phyloP scores from a whole-genome alignment of 2,113 vertebrate genomes.

The Pangasianodon hypophthalmus region DNA sequence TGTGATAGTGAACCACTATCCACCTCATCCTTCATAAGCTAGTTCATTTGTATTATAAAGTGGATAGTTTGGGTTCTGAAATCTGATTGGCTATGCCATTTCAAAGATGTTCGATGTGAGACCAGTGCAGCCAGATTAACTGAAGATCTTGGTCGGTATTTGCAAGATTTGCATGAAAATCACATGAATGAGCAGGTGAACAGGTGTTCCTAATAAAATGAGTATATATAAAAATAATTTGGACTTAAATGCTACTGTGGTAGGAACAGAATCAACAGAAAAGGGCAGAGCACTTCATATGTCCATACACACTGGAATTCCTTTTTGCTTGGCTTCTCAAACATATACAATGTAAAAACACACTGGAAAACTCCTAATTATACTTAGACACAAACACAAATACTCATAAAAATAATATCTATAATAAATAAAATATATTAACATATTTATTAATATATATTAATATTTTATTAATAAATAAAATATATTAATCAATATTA shows the following conservation, averaged over 20 bases:
- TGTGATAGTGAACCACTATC: background rate
- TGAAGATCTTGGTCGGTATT: background rate
- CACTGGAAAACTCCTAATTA: background rate
- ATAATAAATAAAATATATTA: background rate
- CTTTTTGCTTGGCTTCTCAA: background rate
- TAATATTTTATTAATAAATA: too few relatives aligned
- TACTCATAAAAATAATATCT: rapidly evolving
- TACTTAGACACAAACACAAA: background rate
- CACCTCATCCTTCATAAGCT: background rate
- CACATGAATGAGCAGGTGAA: background rate
- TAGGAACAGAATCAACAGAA: background rate
- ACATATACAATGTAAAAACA: background rate
- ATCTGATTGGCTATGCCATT: background rate
- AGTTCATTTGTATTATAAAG: background rate
- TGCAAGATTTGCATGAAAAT: background rate
- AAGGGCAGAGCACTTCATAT: background rate
- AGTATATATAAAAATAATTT: background rate
- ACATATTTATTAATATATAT: too few relatives aligned
- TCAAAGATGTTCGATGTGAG: background rate
- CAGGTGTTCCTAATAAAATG: background rate
- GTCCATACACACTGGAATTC: background rate
- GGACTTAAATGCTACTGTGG: background rate
- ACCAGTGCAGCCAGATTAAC: too few relatives aligned
- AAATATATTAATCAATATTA: background rate
- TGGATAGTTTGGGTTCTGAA: background rate